Percentiles rank a stretch among this genome's conserved stretches.
phyloP scores from a whole-genome alignment of 2,113 vertebrate species.

The Holacanthus passer region DNA sequence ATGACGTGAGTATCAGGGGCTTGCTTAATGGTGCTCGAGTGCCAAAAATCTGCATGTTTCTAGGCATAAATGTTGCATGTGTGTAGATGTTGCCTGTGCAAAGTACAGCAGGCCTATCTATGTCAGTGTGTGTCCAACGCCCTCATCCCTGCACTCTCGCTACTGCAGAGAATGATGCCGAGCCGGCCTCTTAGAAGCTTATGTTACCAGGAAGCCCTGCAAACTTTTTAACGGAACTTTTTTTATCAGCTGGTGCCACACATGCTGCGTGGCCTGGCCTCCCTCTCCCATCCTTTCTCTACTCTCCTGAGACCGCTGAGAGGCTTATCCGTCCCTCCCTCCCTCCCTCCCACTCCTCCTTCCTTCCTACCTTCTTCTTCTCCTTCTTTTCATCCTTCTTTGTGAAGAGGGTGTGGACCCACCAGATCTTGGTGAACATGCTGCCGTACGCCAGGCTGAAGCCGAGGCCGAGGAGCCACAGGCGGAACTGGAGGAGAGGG shows the following conservation, averaged over 20 bases:
- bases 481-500: slow-evolving; percentile 78
- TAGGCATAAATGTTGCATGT: slow-evolving; percentile 5
- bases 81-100: slow-evolving; percentile 11
- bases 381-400: slow-evolving; percentile 98
- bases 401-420: slow-evolving; percentile 97
- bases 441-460: slow-evolving; percentile 96
- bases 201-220: slow-evolving; percentile 32
- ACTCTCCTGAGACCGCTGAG: slow-evolving; percentile 25
- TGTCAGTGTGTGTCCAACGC: slow-evolving; percentile 30
- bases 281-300: slow-evolving; percentile 23
- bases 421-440: slow-evolving; percentile 99
- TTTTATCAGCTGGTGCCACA: slow-evolving; percentile 70
- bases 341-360: slow-evolving; percentile 85
- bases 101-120: slow-evolving; percentile 35
- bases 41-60: neutral
- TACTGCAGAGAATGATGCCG: slow-evolving; percentile 35
- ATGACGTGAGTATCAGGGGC: slow-evolving; percentile 13
- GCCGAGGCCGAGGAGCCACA: slow-evolving; percentile 94
- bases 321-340: slow-evolving; percentile 53
- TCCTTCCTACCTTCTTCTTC: slow-evolving; percentile 90
- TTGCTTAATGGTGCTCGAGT: neutral
- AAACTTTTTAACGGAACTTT: slow-evolving; percentile 38
- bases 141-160: slow-evolving; percentile 28
- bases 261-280: slow-evolving; percentile 33
- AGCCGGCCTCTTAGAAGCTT: slow-evolving; percentile 56